Conservation (phyloP, 2,888 invertebrate species). For the Agrochola macilenta region DNA sequence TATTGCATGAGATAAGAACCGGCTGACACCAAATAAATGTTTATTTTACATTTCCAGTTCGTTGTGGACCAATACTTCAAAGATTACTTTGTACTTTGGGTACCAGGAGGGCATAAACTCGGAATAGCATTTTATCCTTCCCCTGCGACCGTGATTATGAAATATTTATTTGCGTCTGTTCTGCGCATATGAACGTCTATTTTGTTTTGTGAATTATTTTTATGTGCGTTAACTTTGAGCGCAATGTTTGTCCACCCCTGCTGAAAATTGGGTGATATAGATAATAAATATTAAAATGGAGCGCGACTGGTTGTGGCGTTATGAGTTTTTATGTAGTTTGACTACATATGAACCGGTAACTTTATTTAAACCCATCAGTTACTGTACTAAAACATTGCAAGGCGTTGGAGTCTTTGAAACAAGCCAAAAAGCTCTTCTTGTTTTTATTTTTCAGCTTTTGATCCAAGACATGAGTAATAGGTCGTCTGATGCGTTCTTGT, state of each 20-base stretch:
- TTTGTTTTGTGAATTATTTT: constrained; percentile 7
- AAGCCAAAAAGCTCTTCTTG: not conserved
- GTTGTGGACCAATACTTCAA: constrained; percentile 24
- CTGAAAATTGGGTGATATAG: constrained; percentile 1
- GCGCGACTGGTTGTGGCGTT: not conserved
- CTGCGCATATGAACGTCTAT: constrained; percentile 3
- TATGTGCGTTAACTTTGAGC: constrained; percentile 8
- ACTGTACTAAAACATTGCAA: not conserved
- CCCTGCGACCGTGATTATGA: constrained; percentile 1
- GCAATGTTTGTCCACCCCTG: not conserved
- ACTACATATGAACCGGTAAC: not conserved
- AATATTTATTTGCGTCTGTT: constrained; percentile 25
- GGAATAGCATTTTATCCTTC: constrained; percentile 18
- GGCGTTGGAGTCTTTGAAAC: not conserved
- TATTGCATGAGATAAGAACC: constrained; percentile 27
- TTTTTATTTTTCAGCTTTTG: not conserved
- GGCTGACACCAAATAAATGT: constrained; percentile 22
- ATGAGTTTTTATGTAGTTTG: not conserved
- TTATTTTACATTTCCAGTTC: constrained; percentile 13
- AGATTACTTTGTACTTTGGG: constrained; percentile 25
- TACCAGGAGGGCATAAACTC: constrained; percentile 3
- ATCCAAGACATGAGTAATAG: not conserved
- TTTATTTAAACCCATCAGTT: not conserved
- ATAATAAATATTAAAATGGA: constrained; percentile 13
- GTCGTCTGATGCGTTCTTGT: not conserved